Percentiles rank a stretch among this genome's conserved stretches.
These are phyloP conservation scores for Mustela lutreola DNA, from an alignment of 2,113 vertebrate genomes.

Conservation along the genomic window DNA sequence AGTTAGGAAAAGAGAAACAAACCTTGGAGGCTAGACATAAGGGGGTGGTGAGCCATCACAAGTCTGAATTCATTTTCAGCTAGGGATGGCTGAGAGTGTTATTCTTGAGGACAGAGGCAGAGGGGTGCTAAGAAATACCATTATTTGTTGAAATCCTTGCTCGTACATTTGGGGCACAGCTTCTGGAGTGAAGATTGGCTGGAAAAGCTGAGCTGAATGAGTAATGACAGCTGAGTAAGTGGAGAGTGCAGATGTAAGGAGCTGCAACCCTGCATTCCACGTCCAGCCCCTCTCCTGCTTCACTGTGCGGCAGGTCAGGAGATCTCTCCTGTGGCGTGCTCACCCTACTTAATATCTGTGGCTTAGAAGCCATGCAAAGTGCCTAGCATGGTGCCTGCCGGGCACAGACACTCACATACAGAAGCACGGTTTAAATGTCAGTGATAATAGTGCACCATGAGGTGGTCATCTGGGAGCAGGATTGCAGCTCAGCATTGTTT, in stretches of 20 bases:
- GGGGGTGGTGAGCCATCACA: background rate
- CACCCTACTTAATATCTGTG: background rate
- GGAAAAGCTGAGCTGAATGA: background rate
- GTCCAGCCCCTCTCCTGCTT: background rate
- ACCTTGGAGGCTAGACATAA: background rate
- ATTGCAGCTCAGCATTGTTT: background rate
- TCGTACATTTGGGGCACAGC: background rate
- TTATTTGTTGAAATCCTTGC: background rate
- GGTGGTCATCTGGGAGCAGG: background rate
- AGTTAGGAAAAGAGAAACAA: slow-evolving; percentile 31
- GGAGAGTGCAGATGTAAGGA: background rate
- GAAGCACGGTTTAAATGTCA: background rate
- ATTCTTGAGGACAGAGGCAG: background rate
- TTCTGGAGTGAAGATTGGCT: background rate
- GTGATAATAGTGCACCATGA: background rate
- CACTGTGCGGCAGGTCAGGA: background rate
- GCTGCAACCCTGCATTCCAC: background rate
- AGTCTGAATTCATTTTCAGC: slow-evolving; percentile 28
- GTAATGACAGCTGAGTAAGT: background rate
- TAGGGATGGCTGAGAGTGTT: background rate
- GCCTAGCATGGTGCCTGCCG: background rate
- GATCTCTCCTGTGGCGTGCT: background rate
- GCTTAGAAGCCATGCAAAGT: background rate
- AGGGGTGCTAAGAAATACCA: background rate
- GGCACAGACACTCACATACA: background rate